Evolutionary conservation across 2,888 invertebrate genomes (phyloP).

Genomic region (Protonemura montana): DNA sequence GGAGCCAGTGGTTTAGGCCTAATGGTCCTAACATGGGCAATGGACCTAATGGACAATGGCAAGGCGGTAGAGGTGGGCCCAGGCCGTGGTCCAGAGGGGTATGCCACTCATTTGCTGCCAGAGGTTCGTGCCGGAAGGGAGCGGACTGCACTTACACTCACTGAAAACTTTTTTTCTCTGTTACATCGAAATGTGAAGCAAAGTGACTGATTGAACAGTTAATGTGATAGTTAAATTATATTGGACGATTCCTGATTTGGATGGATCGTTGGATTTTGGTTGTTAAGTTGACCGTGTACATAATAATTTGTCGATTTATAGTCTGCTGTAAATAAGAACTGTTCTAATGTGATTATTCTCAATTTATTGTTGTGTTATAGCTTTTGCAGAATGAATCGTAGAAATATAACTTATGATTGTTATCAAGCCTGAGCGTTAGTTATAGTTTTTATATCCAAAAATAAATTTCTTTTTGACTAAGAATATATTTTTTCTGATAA

Average conservation of each 20-base stretch:
- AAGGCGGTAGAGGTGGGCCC: slow-evolving; percentile 57
- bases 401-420: not conserved
- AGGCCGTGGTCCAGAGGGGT: slow-evolving; percentile 55
- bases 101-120: slow-evolving; percentile 45
- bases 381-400: not conserved
- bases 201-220: not conserved
- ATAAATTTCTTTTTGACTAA: slow-evolving; percentile 5
- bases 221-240: not conserved
- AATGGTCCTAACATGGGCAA: slow-evolving; percentile 49
- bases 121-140: slow-evolving; percentile 60
- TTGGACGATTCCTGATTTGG: not conserved
- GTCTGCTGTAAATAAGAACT: not conserved
- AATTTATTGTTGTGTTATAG: not conserved
- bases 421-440: not conserved
- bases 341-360: not conserved
- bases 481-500: not conserved
- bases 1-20: slow-evolving; percentile 38
- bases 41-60: slow-evolving; percentile 58
- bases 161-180: not conserved
- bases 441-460: not conserved
- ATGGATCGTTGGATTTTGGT: not conserved
- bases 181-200: not conserved
- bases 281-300: not conserved
- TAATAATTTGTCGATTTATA: no score
- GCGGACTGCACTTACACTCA: slow-evolving; percentile 37